Base-by-base conservation (phyloP, 2,888 invertebrate species). In the Scaptomyza flava region DNA sequence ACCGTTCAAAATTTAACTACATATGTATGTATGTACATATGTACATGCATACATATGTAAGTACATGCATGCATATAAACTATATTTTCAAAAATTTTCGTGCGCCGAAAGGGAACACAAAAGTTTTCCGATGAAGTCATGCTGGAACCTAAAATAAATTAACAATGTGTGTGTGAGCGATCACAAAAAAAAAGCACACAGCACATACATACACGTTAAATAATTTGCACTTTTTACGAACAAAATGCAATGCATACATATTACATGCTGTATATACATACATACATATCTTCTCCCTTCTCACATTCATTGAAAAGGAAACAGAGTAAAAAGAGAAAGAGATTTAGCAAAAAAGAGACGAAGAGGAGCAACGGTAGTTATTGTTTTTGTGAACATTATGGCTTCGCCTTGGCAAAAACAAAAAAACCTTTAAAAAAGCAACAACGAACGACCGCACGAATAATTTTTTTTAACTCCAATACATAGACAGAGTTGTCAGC, bases 101-200 rank as follows among this genome's bases (percentile, higher is more conserved):
- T 6, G 7, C 58, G 58, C 14, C 11, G 42, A 45, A 58, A 77
- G 52, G 59, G 63, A 46, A 42, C 51, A 46, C 47, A 68, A 79
- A 76, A 73, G 70, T 68, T 68, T 70, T 72, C 46, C 85, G 81
- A 82, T 82, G 82, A 82, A 87, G 82, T 82, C 82, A 83, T 83
- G 68, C 83, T 82, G 80, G 80, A 87, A 84, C 73, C 66, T 77
- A 79, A 81, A 82, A 87, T 85, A 82, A 87, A 82, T 82, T 82
- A 65, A 52, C 72, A 62, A n/a, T 38, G 56, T 63, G 51, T 63
- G 47, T 62, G 43, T 57, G 46, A 56, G 54, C 74, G 82, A 87
- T 82, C 87, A 82, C 47, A 83, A 66, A 72, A 68, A 66, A 41
- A 53, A 51, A 6, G 11, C 5, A 5, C 6, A 14, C 14, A 23